Evolutionary conservation across 2,113 vertebrate genomes (phyloP).

Genomic region (Scomber japonicus): DNA sequence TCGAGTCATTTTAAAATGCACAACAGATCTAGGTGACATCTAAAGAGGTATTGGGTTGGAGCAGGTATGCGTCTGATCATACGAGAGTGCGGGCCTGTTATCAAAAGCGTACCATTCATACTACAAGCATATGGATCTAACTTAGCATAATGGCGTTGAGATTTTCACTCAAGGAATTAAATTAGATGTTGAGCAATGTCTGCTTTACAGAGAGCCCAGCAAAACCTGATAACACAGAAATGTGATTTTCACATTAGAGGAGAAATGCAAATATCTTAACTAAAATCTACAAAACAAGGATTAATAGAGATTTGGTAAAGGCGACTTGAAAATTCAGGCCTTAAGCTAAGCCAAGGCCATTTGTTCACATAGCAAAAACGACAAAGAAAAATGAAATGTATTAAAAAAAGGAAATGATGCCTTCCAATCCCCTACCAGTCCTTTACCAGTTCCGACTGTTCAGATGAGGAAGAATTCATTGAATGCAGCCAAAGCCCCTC

Average conservation of each 20-base stretch:
- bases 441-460: slow-evolving; percentile 33
- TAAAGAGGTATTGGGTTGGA: slow-evolving; percentile 75
- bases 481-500: slow-evolving; percentile 39
- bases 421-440: slow-evolving; percentile 51
- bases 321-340: slow-evolving; percentile 69
- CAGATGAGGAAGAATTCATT: slow-evolving; percentile 45
- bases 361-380: slow-evolving; percentile 68
- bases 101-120: slow-evolving; percentile 77
- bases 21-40: slow-evolving; percentile 68
- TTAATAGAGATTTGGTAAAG: slow-evolving; percentile 79
- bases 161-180: slow-evolving; percentile 76
- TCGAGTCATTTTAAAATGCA: slow-evolving; percentile 76
- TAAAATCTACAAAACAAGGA: slow-evolving; percentile 82
- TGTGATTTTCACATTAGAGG: slow-evolving; percentile 83
- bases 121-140: slow-evolving; percentile 61
- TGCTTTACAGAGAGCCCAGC: slow-evolving; percentile 68
- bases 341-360: slow-evolving; percentile 69
- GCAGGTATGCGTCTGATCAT: slow-evolving; percentile 46
- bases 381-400: slow-evolving; percentile 62
- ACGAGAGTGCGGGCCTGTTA: slow-evolving; percentile 63
- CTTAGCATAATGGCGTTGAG: slow-evolving; percentile 75
- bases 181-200: slow-evolving; percentile 74
- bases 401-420: slow-evolving; percentile 53
- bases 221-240: slow-evolving; percentile 82
- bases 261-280: slow-evolving; percentile 82